Percentiles rank a stretch among this genome's conserved stretches.
Conservation (phyloP, 2,113 vertebrate genomes). For the human (Homo sapiens) region DNA sequence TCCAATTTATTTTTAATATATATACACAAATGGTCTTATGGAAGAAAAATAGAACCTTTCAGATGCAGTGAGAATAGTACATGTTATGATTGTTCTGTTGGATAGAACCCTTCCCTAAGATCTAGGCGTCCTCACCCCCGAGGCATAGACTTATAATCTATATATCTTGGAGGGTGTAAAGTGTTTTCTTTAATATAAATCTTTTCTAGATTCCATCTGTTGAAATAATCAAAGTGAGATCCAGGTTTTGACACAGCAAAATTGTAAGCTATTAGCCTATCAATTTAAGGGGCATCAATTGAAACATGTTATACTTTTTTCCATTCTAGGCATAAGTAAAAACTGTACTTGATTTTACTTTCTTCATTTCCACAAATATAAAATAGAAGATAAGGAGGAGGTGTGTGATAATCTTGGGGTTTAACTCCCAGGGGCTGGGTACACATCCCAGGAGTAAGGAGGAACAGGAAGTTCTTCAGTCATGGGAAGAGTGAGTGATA, state of each 20-base stretch:
- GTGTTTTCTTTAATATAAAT: neutral
- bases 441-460: neutral
- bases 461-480: neutral
- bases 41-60: neutral
- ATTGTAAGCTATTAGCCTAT: neutral
- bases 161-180: neutral
- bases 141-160: neutral
- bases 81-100: neutral
- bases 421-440: neutral
- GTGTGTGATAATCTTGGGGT: neutral
- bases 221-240: neutral
- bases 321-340: neutral
- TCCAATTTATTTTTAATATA: neutral
- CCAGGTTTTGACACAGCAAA: neutral
- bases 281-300: neutral
- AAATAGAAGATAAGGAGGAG: neutral
- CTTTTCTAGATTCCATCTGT: neutral
- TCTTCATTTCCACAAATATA: neutral
- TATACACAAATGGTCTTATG: neutral
- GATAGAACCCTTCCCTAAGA: neutral
- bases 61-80: neutral
- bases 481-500: neutral
- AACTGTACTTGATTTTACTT: neutral
- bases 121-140: neutral
- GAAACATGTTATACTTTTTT: neutral